phyloP scores from a whole-genome alignment of 2,113 vertebrate genomes.

The Scortum barcoo region DNA sequence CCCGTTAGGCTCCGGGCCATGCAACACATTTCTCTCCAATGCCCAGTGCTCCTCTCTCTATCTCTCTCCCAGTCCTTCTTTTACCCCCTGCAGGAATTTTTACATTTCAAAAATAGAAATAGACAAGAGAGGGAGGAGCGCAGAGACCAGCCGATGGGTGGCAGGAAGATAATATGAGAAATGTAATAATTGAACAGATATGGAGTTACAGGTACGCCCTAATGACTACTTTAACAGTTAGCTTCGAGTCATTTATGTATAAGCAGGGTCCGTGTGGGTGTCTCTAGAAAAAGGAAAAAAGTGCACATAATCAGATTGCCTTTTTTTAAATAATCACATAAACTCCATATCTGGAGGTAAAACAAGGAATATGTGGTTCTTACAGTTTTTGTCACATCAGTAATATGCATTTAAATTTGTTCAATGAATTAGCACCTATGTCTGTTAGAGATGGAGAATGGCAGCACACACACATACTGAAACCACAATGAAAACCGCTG shows the following conservation, averaged over 20 bases:
- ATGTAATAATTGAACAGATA: constrained; percentile 47
- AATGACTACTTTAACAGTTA: constrained; percentile 53
- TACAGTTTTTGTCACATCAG: not conserved
- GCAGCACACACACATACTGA: constrained; percentile 1
- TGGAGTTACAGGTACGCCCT: constrained; percentile 36
- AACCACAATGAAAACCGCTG: constrained; percentile 16
- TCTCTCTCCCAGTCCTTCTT: constrained; percentile 43
- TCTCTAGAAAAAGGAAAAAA: constrained; percentile 13
- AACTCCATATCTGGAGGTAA: constrained; percentile 37
- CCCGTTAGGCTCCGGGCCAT: constrained; percentile 82
- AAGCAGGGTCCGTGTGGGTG: constrained; percentile 1
- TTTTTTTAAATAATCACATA: constrained; percentile 25
- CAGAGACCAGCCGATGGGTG: constrained; percentile 10
- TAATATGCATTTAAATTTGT: constrained; percentile 28
- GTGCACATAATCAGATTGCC: constrained; percentile 6
- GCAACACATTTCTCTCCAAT: constrained; percentile 76
- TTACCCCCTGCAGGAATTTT: constrained; percentile 68
- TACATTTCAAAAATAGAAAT: constrained; percentile 70
- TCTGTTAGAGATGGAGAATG: constrained; percentile 48
- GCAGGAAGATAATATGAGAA: constrained; percentile 42
- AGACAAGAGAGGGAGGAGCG: constrained; percentile 40
- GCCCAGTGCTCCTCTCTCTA: constrained; percentile 61
- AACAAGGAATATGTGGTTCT: constrained; percentile 19
- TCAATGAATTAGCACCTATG: constrained; percentile 35
- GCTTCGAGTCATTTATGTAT: constrained; percentile 31